Percentiles rank a stretch among this genome's conserved stretches.
These are phyloP conservation scores for Crematogaster levior DNA, from an alignment of 2,888 invertebrate genomes.

Conservation along the genomic window DNA sequence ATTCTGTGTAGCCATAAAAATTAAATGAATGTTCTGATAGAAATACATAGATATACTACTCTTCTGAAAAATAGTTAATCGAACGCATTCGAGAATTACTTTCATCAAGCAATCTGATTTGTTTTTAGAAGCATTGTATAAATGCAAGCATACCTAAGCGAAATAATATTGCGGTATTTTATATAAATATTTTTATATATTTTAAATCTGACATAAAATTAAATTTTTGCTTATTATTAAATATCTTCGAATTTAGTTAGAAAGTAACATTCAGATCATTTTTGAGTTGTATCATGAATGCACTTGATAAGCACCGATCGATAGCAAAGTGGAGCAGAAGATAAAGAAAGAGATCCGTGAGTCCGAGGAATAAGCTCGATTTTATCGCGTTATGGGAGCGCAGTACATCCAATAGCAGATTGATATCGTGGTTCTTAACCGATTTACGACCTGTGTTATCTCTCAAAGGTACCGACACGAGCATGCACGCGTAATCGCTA, in stretches of 20 bases:
- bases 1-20: too few relatives aligned
- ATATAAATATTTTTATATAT: too few relatives aligned
- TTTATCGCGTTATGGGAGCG: slow-evolving; percentile 64
- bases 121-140: background rate
- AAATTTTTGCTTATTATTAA: background rate
- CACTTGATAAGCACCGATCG: slow-evolving; percentile 57
- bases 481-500: slow-evolving; percentile 66
- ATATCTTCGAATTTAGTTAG: background rate
- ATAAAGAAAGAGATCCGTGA: slow-evolving; percentile 50
- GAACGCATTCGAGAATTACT: background rate
- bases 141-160: background rate
- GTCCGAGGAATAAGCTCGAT: slow-evolving; percentile 70
- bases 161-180: background rate
- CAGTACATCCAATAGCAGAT: slow-evolving; percentile 71
- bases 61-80: background rate
- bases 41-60: background rate
- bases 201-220: background rate
- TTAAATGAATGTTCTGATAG: background rate
- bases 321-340: slow-evolving; percentile 18
- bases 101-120: background rate
- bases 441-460: slow-evolving; percentile 77
- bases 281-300: slow-evolving; percentile 47
- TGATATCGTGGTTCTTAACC: slow-evolving; percentile 73
- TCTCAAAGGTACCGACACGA: slow-evolving; percentile 75
- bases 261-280: background rate